Conservation (phyloP, 2,113 vertebrate genomes). For the Ginglymostoma cirratum region DNA sequence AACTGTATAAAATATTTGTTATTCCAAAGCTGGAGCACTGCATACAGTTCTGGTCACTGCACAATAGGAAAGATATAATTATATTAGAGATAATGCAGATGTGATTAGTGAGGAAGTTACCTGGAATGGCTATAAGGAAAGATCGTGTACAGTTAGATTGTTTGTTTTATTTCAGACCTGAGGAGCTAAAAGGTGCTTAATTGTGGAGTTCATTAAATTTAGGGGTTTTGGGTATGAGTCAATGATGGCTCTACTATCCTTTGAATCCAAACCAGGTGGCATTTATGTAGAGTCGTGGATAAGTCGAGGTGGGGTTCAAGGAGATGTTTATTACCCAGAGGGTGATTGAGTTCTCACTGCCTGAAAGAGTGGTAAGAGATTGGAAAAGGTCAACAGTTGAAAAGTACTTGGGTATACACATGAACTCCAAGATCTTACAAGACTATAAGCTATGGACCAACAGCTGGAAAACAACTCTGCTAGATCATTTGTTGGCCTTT, state of each 20-base stretch:
- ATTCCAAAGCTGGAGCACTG: neutral
- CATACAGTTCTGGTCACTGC: neutral
- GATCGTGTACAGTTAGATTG: neutral
- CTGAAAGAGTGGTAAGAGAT: neutral
- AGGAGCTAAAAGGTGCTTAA: neutral
- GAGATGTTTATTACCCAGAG: neutral
- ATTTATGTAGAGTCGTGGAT: neutral
- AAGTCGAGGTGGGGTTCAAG: neutral
- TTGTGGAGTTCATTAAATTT: too few relatives aligned
- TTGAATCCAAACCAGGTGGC: neutral
- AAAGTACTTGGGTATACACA: neutral
- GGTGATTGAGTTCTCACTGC: neutral
- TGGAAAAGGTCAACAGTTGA: neutral
- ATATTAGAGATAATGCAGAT: neutral
- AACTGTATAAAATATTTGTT: neutral
- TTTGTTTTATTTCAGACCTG: neutral
- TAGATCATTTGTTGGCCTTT: neutral
- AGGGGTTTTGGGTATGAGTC: too few relatives aligned
- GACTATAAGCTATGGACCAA: neutral
- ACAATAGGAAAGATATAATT: neutral
- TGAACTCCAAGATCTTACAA: neutral
- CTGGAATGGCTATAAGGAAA: neutral
- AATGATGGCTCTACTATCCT: neutral
- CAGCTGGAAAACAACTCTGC: neutral
- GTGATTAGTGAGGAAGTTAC: neutral